phyloP scores from a whole-genome alignment of 37 sponge, comb jelly and placozoan species.

The Haliclona indistincta region DNA sequence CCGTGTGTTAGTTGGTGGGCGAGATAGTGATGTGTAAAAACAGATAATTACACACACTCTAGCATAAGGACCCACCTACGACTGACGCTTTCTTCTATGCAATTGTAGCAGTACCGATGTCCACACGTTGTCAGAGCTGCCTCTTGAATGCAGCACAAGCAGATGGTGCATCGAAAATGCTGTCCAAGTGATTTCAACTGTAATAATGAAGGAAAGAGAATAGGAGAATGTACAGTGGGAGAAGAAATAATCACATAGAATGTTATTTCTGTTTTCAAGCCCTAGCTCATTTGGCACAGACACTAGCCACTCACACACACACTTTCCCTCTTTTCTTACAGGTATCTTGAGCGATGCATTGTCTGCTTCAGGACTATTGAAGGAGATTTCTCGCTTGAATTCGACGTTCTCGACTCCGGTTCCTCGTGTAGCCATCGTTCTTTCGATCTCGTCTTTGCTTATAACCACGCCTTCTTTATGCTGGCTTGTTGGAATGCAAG shows the following conservation, averaged over 20 bases:
- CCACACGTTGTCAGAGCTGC: conserved; percentile 65
- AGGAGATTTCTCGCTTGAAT: conserved; percentile 31
- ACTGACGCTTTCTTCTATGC: conserved; percentile 73
- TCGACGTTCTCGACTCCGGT: background rate
- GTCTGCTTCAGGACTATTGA: conserved; percentile 26
- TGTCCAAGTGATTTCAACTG: conserved; percentile 55
- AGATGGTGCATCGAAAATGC: conserved; percentile 64
- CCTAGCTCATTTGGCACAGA: too few species aligned
- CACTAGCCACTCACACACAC: too few species aligned
- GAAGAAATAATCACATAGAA: too few species aligned
- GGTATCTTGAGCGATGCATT: conserved; percentile 35
- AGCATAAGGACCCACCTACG: conserved; percentile 29
- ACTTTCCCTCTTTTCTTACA: conserved; percentile 27
- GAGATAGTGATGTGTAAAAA: too few species aligned
- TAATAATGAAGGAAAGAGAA: background rate
- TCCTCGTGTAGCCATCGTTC: conserved; percentile 24
- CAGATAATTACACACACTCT: background rate
- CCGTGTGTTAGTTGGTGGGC: background rate
- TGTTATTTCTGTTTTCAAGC: too few species aligned
- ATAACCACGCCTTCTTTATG: background rate
- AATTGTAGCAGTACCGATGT: conserved; percentile 64
- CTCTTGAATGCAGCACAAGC: conserved; percentile 27
- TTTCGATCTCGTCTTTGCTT: background rate
- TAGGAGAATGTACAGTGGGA: background rate
- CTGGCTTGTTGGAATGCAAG: too few species aligned